Base-by-base conservation (phyloP, 2,797 vertebrate species). In the Lutjanus argentimaculatus region DNA sequence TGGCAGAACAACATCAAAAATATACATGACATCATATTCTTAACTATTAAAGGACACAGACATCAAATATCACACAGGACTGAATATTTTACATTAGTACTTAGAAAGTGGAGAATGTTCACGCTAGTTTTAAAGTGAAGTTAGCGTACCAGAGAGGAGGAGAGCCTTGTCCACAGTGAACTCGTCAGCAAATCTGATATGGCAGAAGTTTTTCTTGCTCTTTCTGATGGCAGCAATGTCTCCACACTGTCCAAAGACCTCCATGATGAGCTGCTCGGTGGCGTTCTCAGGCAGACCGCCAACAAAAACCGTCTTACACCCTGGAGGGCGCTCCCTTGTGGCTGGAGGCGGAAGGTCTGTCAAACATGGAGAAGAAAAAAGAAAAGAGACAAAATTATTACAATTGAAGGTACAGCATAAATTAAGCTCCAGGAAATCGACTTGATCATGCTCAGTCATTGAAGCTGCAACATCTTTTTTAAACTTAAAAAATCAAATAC, bases 151-250 rank as follows among this genome's bases (percentile, higher is more conserved):
- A 36, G 97, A 97, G 22, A 97, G 95, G 80, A 96, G 96, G 16
- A 97, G 95, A 0, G 97, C 97, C 88, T 97, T 97, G 92, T 97
- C 97, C 74, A 97, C 96, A 72, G 96, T 97, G 83, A 95, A 95
- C 84, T 97, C 97, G 80, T 97, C 96, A 11, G 95, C 90, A 68
- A 97, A 97, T 77, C 97, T 95, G 89, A 98, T 97, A 64, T 97
- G 97, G 85, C 96, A 97, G 91, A 97, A 97, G 67, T 97, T 97
- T 89, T 97, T 97, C 92, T 97, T 97, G 89, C 96, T 97, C 91
- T 97, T 97, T n/a, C 96, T 96, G 84, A 97, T 96, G 45, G 96
- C 97, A 46, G 95, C 95, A 86, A 97, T 97, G 7, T 97, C 94
- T 53, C 97, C 97, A 1, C 96, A 97, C 88, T 96, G 96, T 72